phyloP scores from a whole-genome alignment of 2,113 vertebrate genomes.

The Garra rufa region DNA sequence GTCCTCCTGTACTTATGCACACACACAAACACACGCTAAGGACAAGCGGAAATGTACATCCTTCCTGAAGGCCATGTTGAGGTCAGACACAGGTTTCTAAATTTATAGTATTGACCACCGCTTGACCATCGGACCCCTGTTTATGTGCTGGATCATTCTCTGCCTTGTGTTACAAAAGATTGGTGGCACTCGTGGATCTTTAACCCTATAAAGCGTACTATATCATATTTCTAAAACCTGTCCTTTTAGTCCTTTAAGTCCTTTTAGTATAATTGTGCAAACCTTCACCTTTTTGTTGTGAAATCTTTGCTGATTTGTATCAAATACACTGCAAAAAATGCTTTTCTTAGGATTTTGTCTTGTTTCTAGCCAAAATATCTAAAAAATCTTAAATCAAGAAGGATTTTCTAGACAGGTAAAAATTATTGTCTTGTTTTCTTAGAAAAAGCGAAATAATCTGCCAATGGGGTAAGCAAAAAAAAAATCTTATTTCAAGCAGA shows the following conservation, averaged over 20 bases:
- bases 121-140: neutral
- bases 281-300: neutral
- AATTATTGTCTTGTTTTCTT: too few species aligned
- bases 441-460: too few species aligned
- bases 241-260: too few species aligned
- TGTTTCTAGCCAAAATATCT: too few species aligned
- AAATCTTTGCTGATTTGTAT: neutral
- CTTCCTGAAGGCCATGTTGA: constrained; percentile 78
- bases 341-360: too few species aligned
- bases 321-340: too few species aligned
- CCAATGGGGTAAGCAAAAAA: too few species aligned
- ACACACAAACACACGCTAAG: constrained; percentile 30
- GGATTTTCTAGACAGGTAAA: too few species aligned
- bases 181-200: neutral
- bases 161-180: neutral
- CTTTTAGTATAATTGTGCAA: neutral
- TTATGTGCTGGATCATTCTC: neutral
- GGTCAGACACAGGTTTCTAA: constrained; percentile 66
- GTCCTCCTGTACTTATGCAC: constrained; percentile 1
- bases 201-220: neutral
- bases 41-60: constrained; percentile 80
- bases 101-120: constrained; percentile 35
- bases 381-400: too few species aligned
- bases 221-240: neutral
- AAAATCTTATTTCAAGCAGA: too few species aligned